phyloP scores from a whole-genome alignment of 2,113 vertebrate genomes.

The Hypomesus transpacificus region DNA sequence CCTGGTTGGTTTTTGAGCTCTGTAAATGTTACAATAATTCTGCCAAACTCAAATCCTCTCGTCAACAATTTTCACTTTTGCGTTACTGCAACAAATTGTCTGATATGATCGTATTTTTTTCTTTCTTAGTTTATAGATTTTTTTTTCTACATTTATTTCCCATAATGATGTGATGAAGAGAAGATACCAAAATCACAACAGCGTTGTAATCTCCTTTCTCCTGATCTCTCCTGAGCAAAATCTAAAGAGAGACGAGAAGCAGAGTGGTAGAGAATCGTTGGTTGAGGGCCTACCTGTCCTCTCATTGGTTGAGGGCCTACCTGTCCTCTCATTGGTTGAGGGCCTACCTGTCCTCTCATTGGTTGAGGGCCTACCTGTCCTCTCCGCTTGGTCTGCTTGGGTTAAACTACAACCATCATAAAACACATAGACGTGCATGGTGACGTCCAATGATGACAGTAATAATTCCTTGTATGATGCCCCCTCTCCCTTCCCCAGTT shows the following conservation, averaged over 20 bases:
- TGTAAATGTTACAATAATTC: conserved; percentile 16
- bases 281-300: too few relatives aligned
- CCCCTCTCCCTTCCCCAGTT: background rate
- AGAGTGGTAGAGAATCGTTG: too few relatives aligned
- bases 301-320: too few relatives aligned
- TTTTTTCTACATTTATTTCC: background rate
- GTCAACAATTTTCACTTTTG: conserved; percentile 21
- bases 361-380: too few relatives aligned
- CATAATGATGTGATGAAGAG: background rate
- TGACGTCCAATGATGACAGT: conserved; percentile 8
- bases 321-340: too few relatives aligned
- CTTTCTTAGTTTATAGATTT: background rate
- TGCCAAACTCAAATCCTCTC: conserved; percentile 39
- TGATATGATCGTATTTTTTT: background rate
- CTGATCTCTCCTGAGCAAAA: too few relatives aligned
- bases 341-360: too few relatives aligned
- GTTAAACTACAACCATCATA: too few relatives aligned
- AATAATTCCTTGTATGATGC: conserved; percentile 4
- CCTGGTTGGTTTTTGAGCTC: conserved; percentile 14
- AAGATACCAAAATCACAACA: background rate
- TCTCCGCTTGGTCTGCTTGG: too few relatives aligned
- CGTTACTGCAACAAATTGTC: background rate
- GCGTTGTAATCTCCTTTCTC: too few relatives aligned
- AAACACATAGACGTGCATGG: conserved; percentile 38
- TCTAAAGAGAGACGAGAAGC: too few relatives aligned